phyloP scores from a whole-genome alignment of 2,113 vertebrate species.

The Dipodomys ordii region DNA sequence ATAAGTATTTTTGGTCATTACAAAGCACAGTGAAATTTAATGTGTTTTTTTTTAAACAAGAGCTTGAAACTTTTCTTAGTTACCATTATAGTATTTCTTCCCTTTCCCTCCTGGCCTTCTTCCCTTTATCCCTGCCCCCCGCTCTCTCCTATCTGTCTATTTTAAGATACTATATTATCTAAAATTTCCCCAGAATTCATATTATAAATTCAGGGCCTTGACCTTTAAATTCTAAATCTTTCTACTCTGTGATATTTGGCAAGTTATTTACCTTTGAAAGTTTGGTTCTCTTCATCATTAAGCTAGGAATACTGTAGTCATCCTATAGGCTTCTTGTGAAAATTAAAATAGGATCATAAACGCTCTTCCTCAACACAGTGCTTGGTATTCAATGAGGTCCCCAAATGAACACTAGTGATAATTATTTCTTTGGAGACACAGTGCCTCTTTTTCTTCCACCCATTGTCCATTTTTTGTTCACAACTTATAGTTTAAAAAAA shows the following conservation, averaged over 20 bases:
- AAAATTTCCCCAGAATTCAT: background rate
- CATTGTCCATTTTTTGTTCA: background rate
- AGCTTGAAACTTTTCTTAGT: background rate
- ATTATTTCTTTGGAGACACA: background rate
- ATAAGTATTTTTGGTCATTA: background rate
- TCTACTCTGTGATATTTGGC: background rate
- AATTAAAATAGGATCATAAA: background rate
- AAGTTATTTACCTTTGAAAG: background rate
- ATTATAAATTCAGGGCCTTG: background rate
- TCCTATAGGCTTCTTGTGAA: background rate
- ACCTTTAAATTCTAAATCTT: background rate
- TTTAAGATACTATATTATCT: background rate
- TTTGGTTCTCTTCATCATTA: background rate
- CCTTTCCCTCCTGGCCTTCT: too few species aligned
- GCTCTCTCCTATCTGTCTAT: background rate
- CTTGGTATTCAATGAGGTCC: background rate
- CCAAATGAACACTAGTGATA: background rate
- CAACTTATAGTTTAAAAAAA: background rate
- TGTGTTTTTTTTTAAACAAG: background rate
- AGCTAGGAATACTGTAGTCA: background rate
- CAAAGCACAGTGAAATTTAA: conserved; percentile 28
- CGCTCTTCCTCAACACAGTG: background rate
- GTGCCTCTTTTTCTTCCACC: background rate
- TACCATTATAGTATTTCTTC: background rate
- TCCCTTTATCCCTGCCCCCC: too few species aligned